Conservation (phyloP, 2,888 invertebrate species). For the Dimorphilus gyrociliatus region DNA sequence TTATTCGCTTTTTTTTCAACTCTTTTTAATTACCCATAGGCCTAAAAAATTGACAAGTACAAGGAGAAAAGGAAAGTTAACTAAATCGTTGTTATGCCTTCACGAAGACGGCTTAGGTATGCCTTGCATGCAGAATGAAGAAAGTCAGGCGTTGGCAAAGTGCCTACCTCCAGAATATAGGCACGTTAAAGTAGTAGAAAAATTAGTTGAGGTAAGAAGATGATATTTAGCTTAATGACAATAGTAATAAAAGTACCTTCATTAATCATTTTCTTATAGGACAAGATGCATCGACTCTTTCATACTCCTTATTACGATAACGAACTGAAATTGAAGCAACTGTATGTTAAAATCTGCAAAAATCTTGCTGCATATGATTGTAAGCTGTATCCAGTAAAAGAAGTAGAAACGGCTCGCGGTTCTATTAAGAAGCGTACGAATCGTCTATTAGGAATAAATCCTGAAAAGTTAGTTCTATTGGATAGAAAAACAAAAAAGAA, state of each 20-base stretch:
- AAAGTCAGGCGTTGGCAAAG: conserved; percentile 39
- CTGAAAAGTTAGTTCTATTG: conserved; percentile 45
- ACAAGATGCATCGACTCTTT: conserved; percentile 48
- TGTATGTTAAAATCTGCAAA: conserved; percentile 48
- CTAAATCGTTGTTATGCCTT: no score
- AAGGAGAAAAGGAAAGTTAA: no score
- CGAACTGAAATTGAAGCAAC: conserved; percentile 46
- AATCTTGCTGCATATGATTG: conserved; percentile 47
- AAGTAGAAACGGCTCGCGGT: no score
- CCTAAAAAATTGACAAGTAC: no score
- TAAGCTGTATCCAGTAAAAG: conserved; percentile 48
- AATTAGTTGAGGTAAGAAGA: conserved; percentile 47
- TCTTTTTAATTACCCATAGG: no score
- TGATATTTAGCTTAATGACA: no score
- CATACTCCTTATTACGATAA: conserved; percentile 49
- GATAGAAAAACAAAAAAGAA: conserved; percentile 46
- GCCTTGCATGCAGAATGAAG: conserved; percentile 11
- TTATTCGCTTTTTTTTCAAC: no score
- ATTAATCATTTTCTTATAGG: conserved; percentile 35
- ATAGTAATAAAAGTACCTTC: neutral
- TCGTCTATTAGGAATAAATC: conserved; percentile 46
- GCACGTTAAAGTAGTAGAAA: conserved; percentile 44
- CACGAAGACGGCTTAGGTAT: no score
- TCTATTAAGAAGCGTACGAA: no score
- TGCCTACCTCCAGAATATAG: conserved; percentile 46